Evolutionary conservation across 2,888 invertebrate species (phyloP).

Genomic region (Rhamnusium bicolor): DNA sequence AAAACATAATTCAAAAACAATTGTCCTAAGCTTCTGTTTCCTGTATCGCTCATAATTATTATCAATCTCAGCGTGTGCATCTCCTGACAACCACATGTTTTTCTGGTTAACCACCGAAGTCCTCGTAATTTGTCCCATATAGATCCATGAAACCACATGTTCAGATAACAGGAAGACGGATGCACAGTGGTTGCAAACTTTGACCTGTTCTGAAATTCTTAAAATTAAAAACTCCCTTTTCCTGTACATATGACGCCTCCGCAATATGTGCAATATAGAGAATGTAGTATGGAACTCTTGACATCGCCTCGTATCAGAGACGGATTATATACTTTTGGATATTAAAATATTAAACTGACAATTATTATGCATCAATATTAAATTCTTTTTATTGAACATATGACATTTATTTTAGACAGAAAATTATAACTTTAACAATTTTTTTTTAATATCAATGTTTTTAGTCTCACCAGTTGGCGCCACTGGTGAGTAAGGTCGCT

Average conservation of each 20-base stretch:
- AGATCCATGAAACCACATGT: conserved; percentile 23
- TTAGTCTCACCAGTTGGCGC: too few species aligned
- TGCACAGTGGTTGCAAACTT: conserved; percentile 31
- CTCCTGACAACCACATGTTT: conserved; percentile 23
- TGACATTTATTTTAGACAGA: too few species aligned
- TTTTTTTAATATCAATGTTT: too few species aligned
- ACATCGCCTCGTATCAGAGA: background rate
- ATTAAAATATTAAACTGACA: too few species aligned
- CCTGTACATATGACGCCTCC: conserved; percentile 29
- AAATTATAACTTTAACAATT: too few species aligned
- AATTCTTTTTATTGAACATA: too few species aligned
- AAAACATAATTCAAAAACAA: conserved; percentile 12
- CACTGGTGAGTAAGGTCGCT: too few species aligned
- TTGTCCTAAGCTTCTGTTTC: conserved; percentile 23
- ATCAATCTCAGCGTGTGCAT: background rate
- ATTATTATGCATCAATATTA: background rate
- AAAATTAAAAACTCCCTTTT: conserved; percentile 6
- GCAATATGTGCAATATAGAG: conserved; percentile 6
- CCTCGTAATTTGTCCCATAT: conserved; percentile 23
- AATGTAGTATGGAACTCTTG: background rate
- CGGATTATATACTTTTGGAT: background rate
- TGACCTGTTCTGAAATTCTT: conserved; percentile 26
- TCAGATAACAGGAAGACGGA: conserved; percentile 22
- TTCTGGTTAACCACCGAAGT: conserved; percentile 23
- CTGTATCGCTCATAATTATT: conserved; percentile 12